Conservation (phyloP, 2,888 invertebrate species). For the Synanthedon tipuliformis region DNA sequence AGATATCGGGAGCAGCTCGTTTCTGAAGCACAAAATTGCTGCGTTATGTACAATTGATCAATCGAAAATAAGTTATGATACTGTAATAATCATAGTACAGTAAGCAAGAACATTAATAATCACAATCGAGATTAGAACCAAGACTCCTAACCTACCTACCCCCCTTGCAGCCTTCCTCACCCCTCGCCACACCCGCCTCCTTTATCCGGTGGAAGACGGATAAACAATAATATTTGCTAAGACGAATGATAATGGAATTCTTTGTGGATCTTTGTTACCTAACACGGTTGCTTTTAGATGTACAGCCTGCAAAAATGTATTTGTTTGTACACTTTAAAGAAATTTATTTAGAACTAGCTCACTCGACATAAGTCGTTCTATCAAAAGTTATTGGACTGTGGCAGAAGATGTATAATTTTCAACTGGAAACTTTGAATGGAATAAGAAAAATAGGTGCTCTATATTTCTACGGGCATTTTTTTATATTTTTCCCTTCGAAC, state of each 20-base stretch:
- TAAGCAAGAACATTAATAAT: conserved; percentile 17
- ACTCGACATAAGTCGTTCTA: too few species aligned
- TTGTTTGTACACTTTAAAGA: background rate
- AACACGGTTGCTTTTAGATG: conserved; percentile 1
- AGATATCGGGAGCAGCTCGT: too few species aligned
- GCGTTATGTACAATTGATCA: too few species aligned
- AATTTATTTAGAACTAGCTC: too few species aligned
- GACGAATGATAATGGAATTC: conserved; percentile 26
- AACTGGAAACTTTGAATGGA: too few species aligned
- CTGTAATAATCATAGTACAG: conserved; percentile 11
- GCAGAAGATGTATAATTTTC: too few species aligned
- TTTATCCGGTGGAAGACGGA: conserved; percentile 13
- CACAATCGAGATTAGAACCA: conserved; percentile 15
- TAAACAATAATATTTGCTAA: conserved; percentile 31
- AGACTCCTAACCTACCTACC: conserved; percentile 7
- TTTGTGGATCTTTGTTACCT: conserved; percentile 6
- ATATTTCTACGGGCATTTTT: too few species aligned
- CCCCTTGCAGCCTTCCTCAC: conserved; percentile 1
- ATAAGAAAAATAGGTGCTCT: too few species aligned
- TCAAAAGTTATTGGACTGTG: too few species aligned
- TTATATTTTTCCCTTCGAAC: too few species aligned
- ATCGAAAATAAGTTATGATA: background rate
- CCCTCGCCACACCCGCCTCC: conserved; percentile 5
- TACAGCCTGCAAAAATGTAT: conserved; percentile 3
- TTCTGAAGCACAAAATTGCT: too few species aligned